These are phyloP conservation scores for Tauraco hartlaubi DNA, from an alignment of 2,797 vertebrate species.

Conservation along the genomic window DNA sequence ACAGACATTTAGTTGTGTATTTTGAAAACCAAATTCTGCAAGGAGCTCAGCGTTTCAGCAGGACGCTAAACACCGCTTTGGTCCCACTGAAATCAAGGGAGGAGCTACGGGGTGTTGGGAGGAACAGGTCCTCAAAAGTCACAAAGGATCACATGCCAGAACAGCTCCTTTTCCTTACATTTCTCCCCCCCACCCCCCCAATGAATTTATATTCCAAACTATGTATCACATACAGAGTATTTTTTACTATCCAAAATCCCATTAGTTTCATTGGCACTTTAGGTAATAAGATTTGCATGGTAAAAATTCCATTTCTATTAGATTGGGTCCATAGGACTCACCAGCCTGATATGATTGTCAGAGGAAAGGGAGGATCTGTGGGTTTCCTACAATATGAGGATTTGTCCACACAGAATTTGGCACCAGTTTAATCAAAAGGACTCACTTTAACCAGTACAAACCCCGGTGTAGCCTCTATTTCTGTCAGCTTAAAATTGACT, in stretches of 20 bases:
- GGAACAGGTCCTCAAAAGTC: slow-evolving; percentile 33
- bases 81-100: not conserved
- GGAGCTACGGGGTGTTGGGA: not conserved
- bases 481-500: slow-evolving; percentile 56
- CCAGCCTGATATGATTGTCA: slow-evolving; percentile 52
- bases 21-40: slow-evolving; percentile 10
- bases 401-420: slow-evolving; percentile 74
- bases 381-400: slow-evolving; percentile 69
- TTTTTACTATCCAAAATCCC: slow-evolving; percentile 72
- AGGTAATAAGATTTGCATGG: slow-evolving; percentile 66
- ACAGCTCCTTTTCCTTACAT: slow-evolving; percentile 17
- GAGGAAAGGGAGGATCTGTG: slow-evolving; percentile 66
- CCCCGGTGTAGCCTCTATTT: slow-evolving; percentile 49
- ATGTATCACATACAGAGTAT: slow-evolving; percentile 52
- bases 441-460: slow-evolving; percentile 62
- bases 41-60: not conserved
- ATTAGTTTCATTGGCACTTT: slow-evolving; percentile 66
- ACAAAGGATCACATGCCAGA: slow-evolving; percentile 31
- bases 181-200: not conserved
- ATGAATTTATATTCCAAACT: slow-evolving; percentile 71
- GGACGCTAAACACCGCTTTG: not conserved
- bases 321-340: slow-evolving; percentile 66
- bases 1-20: not conserved
- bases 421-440: slow-evolving; percentile 71
- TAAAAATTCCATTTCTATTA: slow-evolving; percentile 65